Percentiles rank a stretch among this genome's conserved stretches.
Conservation (phyloP, 2,113 vertebrate genomes). For the Empidonax alnorum region DNA sequence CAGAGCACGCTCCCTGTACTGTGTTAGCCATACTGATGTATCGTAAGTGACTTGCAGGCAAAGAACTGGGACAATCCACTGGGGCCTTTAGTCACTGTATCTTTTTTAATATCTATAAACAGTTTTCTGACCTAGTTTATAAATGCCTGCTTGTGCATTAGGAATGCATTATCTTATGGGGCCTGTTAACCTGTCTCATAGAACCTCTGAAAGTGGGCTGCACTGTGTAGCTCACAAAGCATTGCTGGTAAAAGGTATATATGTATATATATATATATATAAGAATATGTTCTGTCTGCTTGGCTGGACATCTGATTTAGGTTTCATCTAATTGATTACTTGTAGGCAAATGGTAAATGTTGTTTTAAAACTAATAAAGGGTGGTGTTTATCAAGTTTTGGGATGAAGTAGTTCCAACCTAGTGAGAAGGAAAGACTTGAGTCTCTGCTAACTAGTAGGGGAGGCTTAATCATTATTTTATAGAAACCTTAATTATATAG, state of each 20-base stretch:
- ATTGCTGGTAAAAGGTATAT: not conserved
- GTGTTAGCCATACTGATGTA: not conserved
- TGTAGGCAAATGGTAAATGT: not conserved
- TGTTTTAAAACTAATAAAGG: not conserved
- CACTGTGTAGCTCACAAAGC: not conserved
- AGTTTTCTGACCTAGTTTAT: slow-evolving; percentile 21
- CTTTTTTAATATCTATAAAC: slow-evolving; percentile 19
- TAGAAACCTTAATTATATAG: not conserved
- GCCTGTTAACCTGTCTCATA: not conserved
- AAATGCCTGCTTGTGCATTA: not conserved
- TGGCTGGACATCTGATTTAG: not conserved
- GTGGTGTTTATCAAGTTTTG: not conserved
- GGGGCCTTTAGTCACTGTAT: not conserved
- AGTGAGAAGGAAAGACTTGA: not conserved
- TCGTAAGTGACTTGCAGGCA: not conserved
- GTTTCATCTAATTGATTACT: not conserved
- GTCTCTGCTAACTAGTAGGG: not conserved
- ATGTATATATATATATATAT: no score
- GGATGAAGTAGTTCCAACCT: not conserved
- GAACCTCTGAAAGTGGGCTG: not conserved
- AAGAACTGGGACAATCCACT: not conserved
- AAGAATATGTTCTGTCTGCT: not conserved
- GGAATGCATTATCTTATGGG: not conserved
- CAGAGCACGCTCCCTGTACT: not conserved
- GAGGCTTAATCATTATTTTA: not conserved